phyloP scores from a whole-genome alignment of 1,140 invertebrate species.

The Wasmannia auropunctata region DNA sequence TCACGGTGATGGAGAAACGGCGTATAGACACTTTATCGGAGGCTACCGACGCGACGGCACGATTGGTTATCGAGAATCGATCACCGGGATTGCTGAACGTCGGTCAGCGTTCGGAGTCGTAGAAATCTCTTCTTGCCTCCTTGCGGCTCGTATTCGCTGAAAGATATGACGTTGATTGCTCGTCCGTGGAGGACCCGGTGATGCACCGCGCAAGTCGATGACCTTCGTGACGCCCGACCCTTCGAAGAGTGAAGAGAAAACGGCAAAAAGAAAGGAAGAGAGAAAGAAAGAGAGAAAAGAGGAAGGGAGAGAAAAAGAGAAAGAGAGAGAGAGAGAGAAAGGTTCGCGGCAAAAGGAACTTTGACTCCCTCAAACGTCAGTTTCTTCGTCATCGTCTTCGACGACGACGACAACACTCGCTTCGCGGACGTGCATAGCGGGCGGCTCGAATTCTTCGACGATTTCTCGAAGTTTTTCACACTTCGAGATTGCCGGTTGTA shows the following conservation, averaged over 20 bases:
- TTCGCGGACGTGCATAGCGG: constrained; percentile 41
- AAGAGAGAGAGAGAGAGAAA: constrained; percentile 37
- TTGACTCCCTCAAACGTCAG: constrained; percentile 61
- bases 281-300: not conserved
- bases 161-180: constrained; percentile 77
- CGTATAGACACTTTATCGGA: constrained; percentile 67
- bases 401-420: not conserved
- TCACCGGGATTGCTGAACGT: constrained; percentile 60
- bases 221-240: constrained; percentile 61
- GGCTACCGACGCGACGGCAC: constrained; percentile 63
- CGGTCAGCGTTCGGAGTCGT: constrained; percentile 60
- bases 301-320: not conserved
- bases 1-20: constrained; percentile 64
- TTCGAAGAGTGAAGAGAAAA: constrained; percentile 26
- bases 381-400: constrained; percentile 51
- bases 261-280: constrained; percentile 15
- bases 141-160: constrained; percentile 59
- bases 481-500: constrained; percentile 24
- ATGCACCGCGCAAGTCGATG: constrained; percentile 69
- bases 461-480: constrained; percentile 51
- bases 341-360: constrained; percentile 44
- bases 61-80: constrained; percentile 74
- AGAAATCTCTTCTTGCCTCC: constrained; percentile 64
- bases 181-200: constrained; percentile 64
- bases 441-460: constrained; percentile 53